Base-by-base conservation (phyloP, 2,888 invertebrate species). In the Drosophila quinaria region DNA sequence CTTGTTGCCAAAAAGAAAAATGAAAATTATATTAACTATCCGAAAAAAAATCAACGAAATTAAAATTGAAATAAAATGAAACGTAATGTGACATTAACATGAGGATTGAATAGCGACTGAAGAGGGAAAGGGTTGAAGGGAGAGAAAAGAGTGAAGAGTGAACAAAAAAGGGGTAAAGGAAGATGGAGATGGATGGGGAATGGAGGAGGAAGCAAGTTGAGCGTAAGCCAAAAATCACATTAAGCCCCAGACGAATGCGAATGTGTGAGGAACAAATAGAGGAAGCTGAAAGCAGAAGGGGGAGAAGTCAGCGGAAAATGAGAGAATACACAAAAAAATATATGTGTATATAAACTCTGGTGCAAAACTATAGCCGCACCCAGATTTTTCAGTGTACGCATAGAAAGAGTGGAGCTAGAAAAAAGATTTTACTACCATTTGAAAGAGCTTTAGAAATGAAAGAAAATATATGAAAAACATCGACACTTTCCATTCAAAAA, bases 171-270 rank as follows among this genome's bases (percentile, higher is more conserved):
- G 2, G 33, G 4, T 9, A 0, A 22, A 0, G 11, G 1, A 37
- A 17, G 17, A n/a, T 22, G 52, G 15, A 17, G 19, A n/a, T 22
- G 52, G 15, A 17, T 15, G 37, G 17, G 39, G 4, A 22, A 4
- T 22, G 46, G 44, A 1, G 25, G 19, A 33, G 15, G 31, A 49
- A 33, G 25, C 33, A 33, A 58, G 64, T 56, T 50, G 58, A 76
- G 80, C 62, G 52, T 63, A 62, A 80, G 69, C 87, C 70, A 64
- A 83, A 58, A 88, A 86, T 86, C 89, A 70, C 84, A 83, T 83
- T 88, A 80, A 83, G 69, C 73, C 42, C 67, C 47, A 65, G 52
- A 74, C 68, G 56, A 63, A 60, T 41, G 41, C 31, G 50, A 75
- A 37, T 59, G 44, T 69, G 44, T 69, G 74, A 74, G 71, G 70